Evolutionary conservation across 1,140 invertebrate species (phyloP).

Genomic region (Luehdorfia chinensis): DNA sequence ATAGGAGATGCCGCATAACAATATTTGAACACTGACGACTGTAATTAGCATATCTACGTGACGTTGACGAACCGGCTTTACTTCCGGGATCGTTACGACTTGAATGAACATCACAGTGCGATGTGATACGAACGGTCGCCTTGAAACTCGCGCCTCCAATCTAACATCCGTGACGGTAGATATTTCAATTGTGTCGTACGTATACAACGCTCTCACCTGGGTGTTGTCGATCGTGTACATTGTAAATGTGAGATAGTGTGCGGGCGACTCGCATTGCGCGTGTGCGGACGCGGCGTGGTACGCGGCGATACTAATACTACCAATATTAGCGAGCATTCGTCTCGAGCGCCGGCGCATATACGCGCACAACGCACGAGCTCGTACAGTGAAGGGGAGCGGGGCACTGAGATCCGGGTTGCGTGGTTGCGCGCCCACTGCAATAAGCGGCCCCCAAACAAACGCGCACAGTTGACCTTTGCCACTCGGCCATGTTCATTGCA

Average conservation of each 20-base stretch:
- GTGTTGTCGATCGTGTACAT: conserved; percentile 71
- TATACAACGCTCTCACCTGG: conserved; percentile 51
- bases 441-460: conserved; percentile 66
- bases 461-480: conserved; percentile 55
- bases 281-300: conserved; percentile 40
- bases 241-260: conserved; percentile 49
- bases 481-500: conserved; percentile 39
- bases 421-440: conserved; percentile 71
- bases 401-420: conserved; percentile 66
- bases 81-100: conserved; percentile 70
- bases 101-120: conserved; percentile 61
- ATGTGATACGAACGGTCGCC: conserved; percentile 31
- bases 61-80: conserved; percentile 67
- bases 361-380: conserved; percentile 58
- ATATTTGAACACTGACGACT: conserved; percentile 51
- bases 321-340: conserved; percentile 33
- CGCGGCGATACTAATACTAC: conserved; percentile 40
- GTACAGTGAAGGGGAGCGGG: conserved; percentile 71
- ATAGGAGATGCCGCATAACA: conserved; percentile 21
- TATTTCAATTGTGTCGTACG: conserved; percentile 23
- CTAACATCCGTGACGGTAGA: conserved; percentile 25
- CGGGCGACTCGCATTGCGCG: conserved; percentile 44
- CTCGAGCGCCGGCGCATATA: conserved; percentile 37
- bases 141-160: conserved; percentile 31
- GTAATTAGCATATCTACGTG: conserved; percentile 67